phyloP scores from a whole-genome alignment of 2,797 vertebrate genomes.

The Esox lucius region DNA sequence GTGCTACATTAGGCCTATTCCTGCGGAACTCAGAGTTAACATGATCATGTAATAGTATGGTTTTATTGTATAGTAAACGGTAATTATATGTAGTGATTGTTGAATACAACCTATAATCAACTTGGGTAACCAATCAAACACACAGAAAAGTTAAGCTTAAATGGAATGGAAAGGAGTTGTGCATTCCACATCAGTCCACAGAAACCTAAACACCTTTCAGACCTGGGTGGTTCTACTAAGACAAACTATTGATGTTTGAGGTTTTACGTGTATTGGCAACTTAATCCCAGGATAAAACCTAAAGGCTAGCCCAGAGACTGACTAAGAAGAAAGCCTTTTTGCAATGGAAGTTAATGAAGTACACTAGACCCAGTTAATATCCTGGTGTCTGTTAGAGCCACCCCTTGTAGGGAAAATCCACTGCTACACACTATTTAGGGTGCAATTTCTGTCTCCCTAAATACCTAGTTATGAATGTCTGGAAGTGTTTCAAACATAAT shows the following conservation, averaged over 20 bases:
- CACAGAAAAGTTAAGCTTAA: neutral
- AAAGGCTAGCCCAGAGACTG: neutral
- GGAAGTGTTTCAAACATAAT: too few relatives aligned
- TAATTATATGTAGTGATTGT: neutral
- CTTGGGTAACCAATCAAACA: neutral
- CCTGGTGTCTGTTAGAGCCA: too few relatives aligned
- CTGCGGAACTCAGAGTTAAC: neutral
- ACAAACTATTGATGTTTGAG: slow-evolving; percentile 8
- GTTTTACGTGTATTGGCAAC: slow-evolving; percentile 5
- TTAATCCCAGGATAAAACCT: slow-evolving; percentile 4
- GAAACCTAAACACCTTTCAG: neutral
- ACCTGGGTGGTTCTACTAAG: neutral
- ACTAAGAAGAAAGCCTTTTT: too few relatives aligned
- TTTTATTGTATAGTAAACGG: neutral
- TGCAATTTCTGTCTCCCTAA: too few relatives aligned
- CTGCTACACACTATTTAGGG: too few relatives aligned
- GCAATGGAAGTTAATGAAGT: too few relatives aligned
- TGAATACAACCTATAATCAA: neutral
- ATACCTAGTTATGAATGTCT: too few relatives aligned
- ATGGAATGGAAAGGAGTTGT: neutral
- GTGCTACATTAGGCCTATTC: neutral
- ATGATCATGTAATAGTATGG: neutral
- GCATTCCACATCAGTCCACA: neutral
- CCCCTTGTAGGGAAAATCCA: too few relatives aligned
- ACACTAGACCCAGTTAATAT: too few relatives aligned